Evolutionary conservation across 2,797 vertebrate species (phyloP), one percentile per base, ranked within the genome.

Genomic region (Austrolebias charrua): DNA sequence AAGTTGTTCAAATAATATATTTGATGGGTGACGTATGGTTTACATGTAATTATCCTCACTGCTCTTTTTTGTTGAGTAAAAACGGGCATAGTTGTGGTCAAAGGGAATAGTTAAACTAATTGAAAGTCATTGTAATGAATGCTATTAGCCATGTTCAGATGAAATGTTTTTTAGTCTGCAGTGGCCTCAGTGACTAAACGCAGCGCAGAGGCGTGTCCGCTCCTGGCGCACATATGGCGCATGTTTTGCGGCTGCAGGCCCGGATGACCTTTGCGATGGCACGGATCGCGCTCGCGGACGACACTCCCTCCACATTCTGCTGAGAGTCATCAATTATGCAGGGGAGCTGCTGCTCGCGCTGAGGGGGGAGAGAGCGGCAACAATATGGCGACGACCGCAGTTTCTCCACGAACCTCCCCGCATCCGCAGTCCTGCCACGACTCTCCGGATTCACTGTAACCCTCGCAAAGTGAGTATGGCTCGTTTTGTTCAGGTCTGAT

Each of bases 341-440:
- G 94, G 92, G 84, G 59, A 91, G 71, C 83, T 73, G 90, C 90
- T 73, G 90, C 90, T 83, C 92, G 90, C 83, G 56, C 88, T 90
- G 90, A 91, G 87, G 89, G 91, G 91, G 92, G 86, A 90, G 93
- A 92, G 84, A 92, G 92, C 93, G 87, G 94, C 95, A 93, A 89
- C 95, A 98, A 97, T 95, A 98, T 98, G 96, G 96, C 96, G 96
- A 95, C 94, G 94, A 93, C 94, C 94, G 95, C 95, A 96, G 94
- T 97, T 95, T 93, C 95, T 95, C 93, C 92, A 81, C 92, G 80
- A 89, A 86, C 91, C 88, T 89, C 87, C 85, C 89, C 91, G 89
- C 93, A 94, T 94, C 95, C 94, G 95, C 96, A 96, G 94, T 93
- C 93, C 93, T 78, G 88, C 90, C 69, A 75, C 93, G 89, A 90